Base-by-base conservation (phyloP, 1,140 invertebrate genomes). In the Hetaerina americana region DNA sequence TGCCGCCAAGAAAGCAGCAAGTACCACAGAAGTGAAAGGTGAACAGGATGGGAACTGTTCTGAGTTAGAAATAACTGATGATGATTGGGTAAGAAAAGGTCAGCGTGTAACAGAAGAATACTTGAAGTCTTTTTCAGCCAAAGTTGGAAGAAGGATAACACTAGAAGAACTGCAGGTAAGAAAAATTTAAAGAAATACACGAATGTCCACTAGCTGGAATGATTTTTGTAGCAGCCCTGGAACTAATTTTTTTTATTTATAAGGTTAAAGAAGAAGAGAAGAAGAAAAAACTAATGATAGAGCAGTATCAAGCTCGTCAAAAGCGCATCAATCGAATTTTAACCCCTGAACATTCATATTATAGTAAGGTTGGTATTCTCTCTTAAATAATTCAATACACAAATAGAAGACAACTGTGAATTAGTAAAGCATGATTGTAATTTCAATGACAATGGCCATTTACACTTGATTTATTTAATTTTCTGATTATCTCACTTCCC, bases 341-440 rank as follows among this genome's bases (percentile, higher is more conserved):
- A 67, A 80, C 84, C 70, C 80, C 82, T 66, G 82, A 82, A 5
- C 86, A 90, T 75, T 93, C 90, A 82, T 85, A 84, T 10, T 12
- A 57, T 57, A 57, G 2, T 12, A 57, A 57, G 40, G 40, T 57
- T 18, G n/a, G n/a, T n/a, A n/a, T n/a, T n/a, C n/a, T n/a, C n/a
- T n/a, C n/a, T n/a, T n/a, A n/a, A n/a, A n/a, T n/a, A n/a, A n/a
- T n/a, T n/a, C n/a, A n/a, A n/a, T n/a, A n/a, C n/a, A n/a, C n/a
- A n/a, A n/a, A n/a, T n/a, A n/a, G n/a, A n/a, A n/a, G n/a, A n/a
- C n/a, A n/a, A n/a, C n/a, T n/a, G n/a, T n/a, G n/a, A n/a, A n/a
- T n/a, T n/a, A n/a, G n/a, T n/a, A n/a, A n/a, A n/a, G n/a, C n/a
- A n/a, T n/a, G n/a, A n/a, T n/a, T n/a, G n/a, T n/a, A n/a, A n/a